Percentiles rank a stretch among this genome's conserved stretches.
These are phyloP conservation scores for Myzus persicae DNA, from an alignment of 1,140 invertebrate genomes.

Conservation along the genomic window DNA sequence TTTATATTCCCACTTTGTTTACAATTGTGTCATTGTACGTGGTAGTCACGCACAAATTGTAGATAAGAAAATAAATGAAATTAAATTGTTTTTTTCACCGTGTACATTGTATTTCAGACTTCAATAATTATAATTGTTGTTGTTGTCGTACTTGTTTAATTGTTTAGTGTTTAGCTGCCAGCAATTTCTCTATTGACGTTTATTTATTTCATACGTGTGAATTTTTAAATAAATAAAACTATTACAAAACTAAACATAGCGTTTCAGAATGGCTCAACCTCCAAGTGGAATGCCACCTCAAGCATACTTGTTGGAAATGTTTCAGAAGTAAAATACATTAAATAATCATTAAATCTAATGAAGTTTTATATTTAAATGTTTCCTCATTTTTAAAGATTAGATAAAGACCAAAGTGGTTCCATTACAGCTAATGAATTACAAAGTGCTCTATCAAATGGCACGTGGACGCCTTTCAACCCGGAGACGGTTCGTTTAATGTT, in stretches of 20 bases:
- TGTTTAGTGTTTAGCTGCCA: background rate
- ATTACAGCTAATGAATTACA: conserved; percentile 92
- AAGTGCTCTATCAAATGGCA: conserved; percentile 93
- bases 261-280: conserved; percentile 51
- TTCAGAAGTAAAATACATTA: conserved; percentile 72
- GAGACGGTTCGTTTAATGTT: conserved; percentile 96
- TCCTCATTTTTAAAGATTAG: conserved; percentile 73
- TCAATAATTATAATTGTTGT: too few relatives aligned
- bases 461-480: conserved; percentile 97
- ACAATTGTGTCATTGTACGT: background rate
- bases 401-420: conserved; percentile 87
- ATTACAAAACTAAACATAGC: background rate
- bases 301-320: conserved; percentile 80
- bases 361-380: background rate
- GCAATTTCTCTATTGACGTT: background rate
- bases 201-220: background rate
- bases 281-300: conserved; percentile 71
- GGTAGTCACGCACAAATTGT: background rate
- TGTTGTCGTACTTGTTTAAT: background rate
- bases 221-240: background rate
- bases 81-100: background rate
- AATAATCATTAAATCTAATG: conserved; percentile 36
- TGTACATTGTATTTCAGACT: too few relatives aligned
- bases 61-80: background rate
- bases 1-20: background rate